Base-by-base conservation (phyloP, 2,888 invertebrate genomes). In the Dilophus febrilis region DNA sequence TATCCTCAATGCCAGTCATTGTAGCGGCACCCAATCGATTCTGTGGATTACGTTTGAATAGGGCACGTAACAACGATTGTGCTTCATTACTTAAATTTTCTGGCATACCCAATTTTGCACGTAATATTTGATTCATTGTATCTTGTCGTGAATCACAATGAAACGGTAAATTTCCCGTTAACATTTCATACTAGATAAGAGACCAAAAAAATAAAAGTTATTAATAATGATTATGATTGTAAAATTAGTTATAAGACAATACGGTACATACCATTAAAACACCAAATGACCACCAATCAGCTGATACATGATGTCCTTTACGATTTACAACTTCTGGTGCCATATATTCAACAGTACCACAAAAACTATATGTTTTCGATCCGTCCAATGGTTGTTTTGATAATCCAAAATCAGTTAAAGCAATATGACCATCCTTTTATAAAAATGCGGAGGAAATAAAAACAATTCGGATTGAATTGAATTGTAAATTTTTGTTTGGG, bases 241-340 rank as follows among this genome's bases (percentile, higher is more conserved):
- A n/a, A n/a, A n/a, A n/a, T n/a, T n/a, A n/a, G n/a, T n/a, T n/a
- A n/a, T n/a, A n/a, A n/a, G n/a, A n/a, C n/a, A n/a, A n/a, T n/a
- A n/a, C n/a, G n/a, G n/a, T n/a, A 6, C 22, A 6, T 22, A 22
- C 22, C 92, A 94, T 92, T 45, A 94, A 70, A 32, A 95, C 92
- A 43, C 92, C 97, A 63, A 95, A 94, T 11, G 94, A 95, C 98
- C 98, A 98, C 95, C 98, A 98, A 63, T 98, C 98, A 5, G 97
- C 97, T 3, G 95, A 94, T 58, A 91, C 92, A 17, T 92, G 88
- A 58, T 99, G 98, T 1, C 98, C 98, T 64, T 87, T 86, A 35
- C 97, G 71, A 64, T 94, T 95, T 5, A 98, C 92, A 3, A 41
- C 94, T 66, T 99, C 95, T 0, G 98, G 97, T 5, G 97, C 97